Evolutionary conservation across 1,140 invertebrate species (phyloP), one percentile per base, ranked within the genome.

Genomic region (Procambarus clarkii): DNA sequence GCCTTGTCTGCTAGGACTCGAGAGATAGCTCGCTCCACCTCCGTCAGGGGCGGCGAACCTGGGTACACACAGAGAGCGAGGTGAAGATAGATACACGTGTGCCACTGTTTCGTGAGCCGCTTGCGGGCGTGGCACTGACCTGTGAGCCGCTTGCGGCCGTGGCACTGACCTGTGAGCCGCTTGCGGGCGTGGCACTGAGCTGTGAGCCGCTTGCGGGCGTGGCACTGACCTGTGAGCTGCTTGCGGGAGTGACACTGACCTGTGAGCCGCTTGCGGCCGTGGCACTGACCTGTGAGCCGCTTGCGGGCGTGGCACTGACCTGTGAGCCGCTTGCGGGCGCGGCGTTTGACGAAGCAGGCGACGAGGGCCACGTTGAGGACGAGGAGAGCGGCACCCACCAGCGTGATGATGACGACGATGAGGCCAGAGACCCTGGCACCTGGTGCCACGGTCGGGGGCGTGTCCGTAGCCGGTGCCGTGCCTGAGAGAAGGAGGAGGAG

Each of bases 301-400:
- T 11, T 11, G 5, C 50, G 11, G 50, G 50, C 5, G 50, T 54
- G 50, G 50, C n/a, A 81, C 58, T 77, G 18, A 89, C 86, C 82
- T 86, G 86, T 80, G 5, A 92, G 77, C 46, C 91, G 81, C 76
- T 92, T 96, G 94, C 95, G 96, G 24, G 92, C 89, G 24, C 95
- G 95, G 94, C 97, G 96, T 94, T 97, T 96, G 88, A 98, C 96
- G 95, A 98, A 98, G 95, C 97, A 98, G 86, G 97, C 97, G 92
- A 98, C 97, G 94, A 98, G 95, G 89, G 98, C 96, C 93, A 98
- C 96, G 95, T 98, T 98, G 93, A 98, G 95, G 48, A 97, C 94
- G 48, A 97, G 96, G 81, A 97, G 95, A 69, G 96, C 95, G 78
- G 96, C 96, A 45, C 97, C 97, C 13, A 97, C 96, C 50, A 97